phyloP scores from a whole-genome alignment of 1,140 invertebrate species.

The Akabosia matsudoensis region DNA sequence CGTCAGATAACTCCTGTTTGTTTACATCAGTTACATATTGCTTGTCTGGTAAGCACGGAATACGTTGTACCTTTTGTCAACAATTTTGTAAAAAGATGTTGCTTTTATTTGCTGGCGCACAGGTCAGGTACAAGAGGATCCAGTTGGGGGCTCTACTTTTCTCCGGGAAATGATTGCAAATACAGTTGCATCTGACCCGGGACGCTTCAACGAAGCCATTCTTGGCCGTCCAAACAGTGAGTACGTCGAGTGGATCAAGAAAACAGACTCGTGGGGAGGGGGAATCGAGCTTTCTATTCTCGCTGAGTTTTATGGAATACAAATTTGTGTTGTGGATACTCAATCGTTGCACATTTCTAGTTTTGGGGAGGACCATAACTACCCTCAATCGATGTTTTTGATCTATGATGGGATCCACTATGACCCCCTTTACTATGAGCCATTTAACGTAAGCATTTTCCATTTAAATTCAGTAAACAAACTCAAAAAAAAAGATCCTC shows the following conservation, averaged over 20 bases:
- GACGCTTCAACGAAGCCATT: conserved; percentile 78
- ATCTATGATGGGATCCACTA: conserved; percentile 96
- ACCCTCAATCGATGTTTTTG: conserved; percentile 77
- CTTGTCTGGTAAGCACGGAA: conserved; percentile 56
- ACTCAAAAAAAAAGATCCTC: neutral
- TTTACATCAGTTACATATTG: conserved; percentile 81
- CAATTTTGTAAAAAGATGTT: neutral
- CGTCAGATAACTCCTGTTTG: conserved; percentile 91
- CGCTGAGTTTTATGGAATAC: conserved; percentile 80
- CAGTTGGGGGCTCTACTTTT: conserved; percentile 67
- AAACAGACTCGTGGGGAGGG: conserved; percentile 86
- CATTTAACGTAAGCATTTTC: conserved; percentile 56
- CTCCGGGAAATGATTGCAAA: conserved; percentile 84
- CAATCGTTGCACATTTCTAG: conserved; percentile 83
- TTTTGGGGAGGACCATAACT: conserved; percentile 90
- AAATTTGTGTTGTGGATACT: conserved; percentile 92
- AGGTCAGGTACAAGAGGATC: conserved; percentile 63
- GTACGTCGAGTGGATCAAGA: conserved; percentile 84
- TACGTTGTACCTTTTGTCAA: neutral
- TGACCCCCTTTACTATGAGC: conserved; percentile 85
- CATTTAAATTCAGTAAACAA: conserved; percentile 6
- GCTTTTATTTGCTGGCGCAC: neutral
- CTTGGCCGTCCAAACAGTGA: conserved; percentile 78
- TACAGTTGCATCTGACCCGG: conserved; percentile 70
- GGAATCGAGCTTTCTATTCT: conserved; percentile 89